phyloP scores from a whole-genome alignment of 1,140 invertebrate species.

The Littorina saxatilis region DNA sequence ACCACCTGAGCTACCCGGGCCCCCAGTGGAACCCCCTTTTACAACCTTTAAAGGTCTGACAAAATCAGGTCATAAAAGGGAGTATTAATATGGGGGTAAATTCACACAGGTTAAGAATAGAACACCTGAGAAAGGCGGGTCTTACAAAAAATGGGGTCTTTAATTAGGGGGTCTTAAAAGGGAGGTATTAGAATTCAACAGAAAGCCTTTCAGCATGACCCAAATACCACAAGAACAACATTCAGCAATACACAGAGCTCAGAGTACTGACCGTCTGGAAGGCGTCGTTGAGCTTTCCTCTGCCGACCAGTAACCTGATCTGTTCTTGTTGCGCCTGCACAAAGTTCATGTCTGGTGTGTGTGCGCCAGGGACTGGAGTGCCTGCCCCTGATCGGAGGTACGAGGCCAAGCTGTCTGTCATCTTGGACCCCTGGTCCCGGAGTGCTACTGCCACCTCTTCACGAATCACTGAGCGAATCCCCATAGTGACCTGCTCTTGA shows the following conservation, averaged over 20 bases:
- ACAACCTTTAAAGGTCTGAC: too few species aligned
- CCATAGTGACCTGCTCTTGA: conserved; percentile 58
- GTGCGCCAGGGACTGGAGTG: conserved; percentile 78
- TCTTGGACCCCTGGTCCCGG: conserved; percentile 79
- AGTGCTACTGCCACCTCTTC: conserved; percentile 80
- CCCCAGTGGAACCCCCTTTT: too few species aligned
- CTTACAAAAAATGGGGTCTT: too few species aligned
- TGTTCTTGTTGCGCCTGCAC: conserved; percentile 82
- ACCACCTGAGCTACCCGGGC: too few species aligned
- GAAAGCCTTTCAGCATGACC: too few species aligned
- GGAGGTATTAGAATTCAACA: too few species aligned
- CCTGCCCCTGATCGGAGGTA: conserved; percentile 83
- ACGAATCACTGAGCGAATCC: conserved; percentile 72
- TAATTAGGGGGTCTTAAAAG: too few species aligned
- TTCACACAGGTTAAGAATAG: too few species aligned
- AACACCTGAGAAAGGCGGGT: too few species aligned
- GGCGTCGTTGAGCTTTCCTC: conserved; percentile 87
- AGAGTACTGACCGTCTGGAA: conserved; percentile 82
- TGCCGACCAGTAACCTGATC: conserved; percentile 6
- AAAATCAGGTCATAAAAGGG: too few species aligned
- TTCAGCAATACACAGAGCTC: background rate
- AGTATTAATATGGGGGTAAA: too few species aligned
- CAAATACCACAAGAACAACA: too few species aligned
- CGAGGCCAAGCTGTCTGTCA: conserved; percentile 79
- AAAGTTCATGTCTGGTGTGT: conserved; percentile 13